Evolutionary conservation across 2,888 invertebrate species (phyloP).

Genomic region (Nephrotoma appendiculata): DNA sequence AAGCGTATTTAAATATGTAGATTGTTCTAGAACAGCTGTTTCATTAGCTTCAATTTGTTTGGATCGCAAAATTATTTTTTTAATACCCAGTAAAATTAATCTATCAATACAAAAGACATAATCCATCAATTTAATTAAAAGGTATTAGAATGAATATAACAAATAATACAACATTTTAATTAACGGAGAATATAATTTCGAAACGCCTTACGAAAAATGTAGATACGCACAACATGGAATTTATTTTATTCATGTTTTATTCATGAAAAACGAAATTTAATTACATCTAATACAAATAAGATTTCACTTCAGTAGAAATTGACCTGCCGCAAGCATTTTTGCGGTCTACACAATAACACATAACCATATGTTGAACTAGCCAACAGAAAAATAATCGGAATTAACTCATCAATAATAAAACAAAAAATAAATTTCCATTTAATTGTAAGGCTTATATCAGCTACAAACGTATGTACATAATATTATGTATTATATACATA

Average conservation of each 20-base stretch:
- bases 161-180: neutral
- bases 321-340: neutral
- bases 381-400: neutral
- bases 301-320: neutral
- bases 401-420: neutral
- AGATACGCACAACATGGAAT: neutral
- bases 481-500: neutral
- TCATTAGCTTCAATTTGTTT: neutral
- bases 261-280: neutral
- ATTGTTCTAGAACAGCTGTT: too few species aligned
- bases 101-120: neutral
- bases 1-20: too few species aligned
- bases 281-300: neutral
- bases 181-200: neutral
- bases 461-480: neutral
- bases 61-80: neutral
- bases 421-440: neutral
- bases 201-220: neutral
- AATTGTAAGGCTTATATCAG: neutral
- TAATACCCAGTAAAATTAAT: neutral
- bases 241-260: neutral
- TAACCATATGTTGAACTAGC: neutral
- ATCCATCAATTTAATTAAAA: neutral
- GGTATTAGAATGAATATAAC: neutral
- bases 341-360: neutral